Base-by-base conservation (phyloP, 1,140 invertebrate species). In the Cyrtorhinus lividipennis region DNA sequence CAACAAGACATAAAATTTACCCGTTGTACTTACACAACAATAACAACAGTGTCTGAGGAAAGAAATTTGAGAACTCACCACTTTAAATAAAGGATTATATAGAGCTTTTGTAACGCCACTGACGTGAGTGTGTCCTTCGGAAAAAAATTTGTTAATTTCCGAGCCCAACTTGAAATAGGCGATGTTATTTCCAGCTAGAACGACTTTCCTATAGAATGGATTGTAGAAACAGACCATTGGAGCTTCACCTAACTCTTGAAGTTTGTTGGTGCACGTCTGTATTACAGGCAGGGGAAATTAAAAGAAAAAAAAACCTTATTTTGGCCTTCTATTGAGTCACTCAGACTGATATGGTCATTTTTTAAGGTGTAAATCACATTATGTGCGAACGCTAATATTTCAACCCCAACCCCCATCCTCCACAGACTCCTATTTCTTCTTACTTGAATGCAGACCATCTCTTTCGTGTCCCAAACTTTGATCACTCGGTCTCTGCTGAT, bases 51-150 rank as follows among this genome's bases (percentile, higher is more conserved):
- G n/a, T n/a, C n/a, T n/a, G n/a, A n/a, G n/a, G n/a, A n/a, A 38
- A 38, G 5, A 38, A 38, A 38, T 38, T 38, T 38, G 30, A 38
- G 15, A 13, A 64, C 30, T 62, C 66, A 86, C 76, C 38, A 80
- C 79, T 69, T 83, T 79, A 67, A 82, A 86, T 2, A 87, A 73
- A 13, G 78, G 77, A 73, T 86, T 86, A 68, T 84, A 86, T 1
- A 87, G 73, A 0, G 85, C 75, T 23, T 79, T 78, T 2, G 82
- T 80, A 12, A 62, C 26, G 8, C 53, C 62, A 24, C n/a, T 27
- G 18, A 86, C 78, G 71, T 87, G 84, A 1, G 82, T 83, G 62
- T 57, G 38, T 1, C 62, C 62, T n/a, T 53, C 48, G 48, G 48
- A 24, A 27, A 27, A 57, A 30, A 26, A 56, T 27, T 30, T 38